Evolutionary conservation across 2,888 invertebrate species (phyloP).

Genomic region (Polydrusus cervinus): DNA sequence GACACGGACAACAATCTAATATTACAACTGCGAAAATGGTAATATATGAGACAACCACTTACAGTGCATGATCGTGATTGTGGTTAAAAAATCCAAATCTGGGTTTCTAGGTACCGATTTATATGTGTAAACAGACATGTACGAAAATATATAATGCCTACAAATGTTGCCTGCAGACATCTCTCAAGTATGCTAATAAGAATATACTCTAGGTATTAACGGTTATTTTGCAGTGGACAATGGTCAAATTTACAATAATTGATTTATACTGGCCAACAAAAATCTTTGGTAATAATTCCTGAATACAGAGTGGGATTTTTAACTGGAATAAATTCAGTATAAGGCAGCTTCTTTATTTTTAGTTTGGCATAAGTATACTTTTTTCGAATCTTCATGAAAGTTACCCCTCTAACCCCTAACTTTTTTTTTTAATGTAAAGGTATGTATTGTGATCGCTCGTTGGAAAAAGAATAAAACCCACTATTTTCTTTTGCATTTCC

Average conservation of each 20-base stretch:
- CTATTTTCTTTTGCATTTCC: no score
- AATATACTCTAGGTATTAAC: constrained; percentile 50
- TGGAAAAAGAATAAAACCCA: no score
- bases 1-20: no score
- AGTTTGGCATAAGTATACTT: no score
- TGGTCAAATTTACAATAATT: constrained; percentile 43
- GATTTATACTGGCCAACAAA: neutral
- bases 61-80: constrained; percentile 38
- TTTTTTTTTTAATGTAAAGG: no score
- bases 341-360: neutral
- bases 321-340: neutral
- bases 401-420: no score
- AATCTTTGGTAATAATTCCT: neutral
- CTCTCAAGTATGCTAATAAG: constrained; percentile 55
- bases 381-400: no score
- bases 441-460: no score
- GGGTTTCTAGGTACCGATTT: constrained; percentile 57
- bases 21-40: no score
- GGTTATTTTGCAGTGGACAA: constrained; percentile 51
- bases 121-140: constrained; percentile 55
- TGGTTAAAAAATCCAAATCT: constrained; percentile 48
- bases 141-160: constrained; percentile 57
- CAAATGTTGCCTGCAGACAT: constrained; percentile 56
- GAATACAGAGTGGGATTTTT: no score
- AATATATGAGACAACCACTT: constrained; percentile 3